Percentiles rank a stretch among this genome's conserved stretches.
Conservation (phyloP, 2,797 vertebrate genomes). For the Hephaestus fuliginosus region DNA sequence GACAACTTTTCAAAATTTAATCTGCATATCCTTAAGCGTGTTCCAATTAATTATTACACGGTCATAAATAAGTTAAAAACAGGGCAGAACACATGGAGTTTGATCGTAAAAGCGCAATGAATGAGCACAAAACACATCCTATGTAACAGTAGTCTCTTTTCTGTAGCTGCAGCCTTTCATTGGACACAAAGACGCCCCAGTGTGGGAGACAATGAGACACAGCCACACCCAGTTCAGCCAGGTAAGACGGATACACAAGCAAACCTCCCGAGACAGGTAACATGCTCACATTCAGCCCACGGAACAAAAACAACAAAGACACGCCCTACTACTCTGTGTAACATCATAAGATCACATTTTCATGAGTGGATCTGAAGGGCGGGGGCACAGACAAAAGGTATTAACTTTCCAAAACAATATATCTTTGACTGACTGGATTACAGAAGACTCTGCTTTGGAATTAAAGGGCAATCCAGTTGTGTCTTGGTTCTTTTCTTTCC, state of each 20-base stretch:
- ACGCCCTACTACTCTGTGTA: conserved; percentile 77
- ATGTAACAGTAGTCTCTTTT: conserved; percentile 82
- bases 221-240: conserved; percentile 82
- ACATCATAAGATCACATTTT: conserved; percentile 83
- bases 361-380: conserved; percentile 66
- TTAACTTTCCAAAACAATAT: conserved; percentile 72
- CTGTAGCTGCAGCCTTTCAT: conserved; percentile 76
- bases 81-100: conserved; percentile 26
- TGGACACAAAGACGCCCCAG: conserved; percentile 79
- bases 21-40: not conserved
- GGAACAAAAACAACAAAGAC: conserved; percentile 79
- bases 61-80: conserved; percentile 37
- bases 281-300: conserved; percentile 65
- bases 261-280: conserved; percentile 69
- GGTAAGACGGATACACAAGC: conserved; percentile 74
- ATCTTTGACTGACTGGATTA: conserved; percentile 53
- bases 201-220: conserved; percentile 77
- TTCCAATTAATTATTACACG: conserved; percentile 8
- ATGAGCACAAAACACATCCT: conserved; percentile 71
- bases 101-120: conserved; percentile 51
- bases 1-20: not conserved
- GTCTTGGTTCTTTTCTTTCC: conserved; percentile 13
- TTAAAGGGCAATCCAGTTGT: conserved; percentile 29
- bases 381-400: conserved; percentile 68
- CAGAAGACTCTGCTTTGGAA: conserved; percentile 25